A percentile compares a stretch with the other conserved stretches of the same genome.
phyloP scores from a whole-genome alignment of 2,888 invertebrate species.

The Pachymerium ferrugineum region DNA sequence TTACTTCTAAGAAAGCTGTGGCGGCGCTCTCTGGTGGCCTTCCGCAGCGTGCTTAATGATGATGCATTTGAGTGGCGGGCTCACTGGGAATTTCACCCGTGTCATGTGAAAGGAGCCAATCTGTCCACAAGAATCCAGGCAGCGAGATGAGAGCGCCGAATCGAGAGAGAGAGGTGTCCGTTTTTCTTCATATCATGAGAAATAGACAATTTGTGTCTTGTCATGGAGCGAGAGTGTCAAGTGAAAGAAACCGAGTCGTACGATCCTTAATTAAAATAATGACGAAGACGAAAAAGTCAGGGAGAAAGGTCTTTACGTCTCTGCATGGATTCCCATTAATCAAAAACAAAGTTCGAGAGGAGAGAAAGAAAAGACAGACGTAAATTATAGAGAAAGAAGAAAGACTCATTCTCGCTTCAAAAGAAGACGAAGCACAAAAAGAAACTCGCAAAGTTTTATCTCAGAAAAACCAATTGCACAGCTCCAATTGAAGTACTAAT shows the following conservation, averaged over 20 bases:
- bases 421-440: too few species aligned
- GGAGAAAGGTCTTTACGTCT: neutral
- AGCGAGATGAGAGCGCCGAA: neutral
- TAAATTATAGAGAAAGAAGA: too few species aligned
- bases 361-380: neutral
- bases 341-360: neutral
- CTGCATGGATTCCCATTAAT: neutral
- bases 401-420: too few species aligned
- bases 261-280: constrained; percentile 22
- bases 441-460: too few species aligned
- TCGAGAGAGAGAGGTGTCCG: constrained; percentile 17
- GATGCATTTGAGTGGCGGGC: constrained; percentile 27
- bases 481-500: neutral
- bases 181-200: constrained; percentile 12
- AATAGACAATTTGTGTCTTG: constrained; percentile 24
- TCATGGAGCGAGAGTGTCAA: neutral
- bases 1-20: neutral
- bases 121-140: constrained; percentile 16
- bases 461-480: too few species aligned
- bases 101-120: constrained; percentile 19
- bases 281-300: constrained; percentile 7
- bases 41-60: constrained; percentile 15
- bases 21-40: constrained; percentile 12
- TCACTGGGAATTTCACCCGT: constrained; percentile 19
- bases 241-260: neutral